Evolutionary conservation across 2,113 vertebrate genomes (phyloP).

Genomic region (Poeciliopsis prolifica): DNA sequence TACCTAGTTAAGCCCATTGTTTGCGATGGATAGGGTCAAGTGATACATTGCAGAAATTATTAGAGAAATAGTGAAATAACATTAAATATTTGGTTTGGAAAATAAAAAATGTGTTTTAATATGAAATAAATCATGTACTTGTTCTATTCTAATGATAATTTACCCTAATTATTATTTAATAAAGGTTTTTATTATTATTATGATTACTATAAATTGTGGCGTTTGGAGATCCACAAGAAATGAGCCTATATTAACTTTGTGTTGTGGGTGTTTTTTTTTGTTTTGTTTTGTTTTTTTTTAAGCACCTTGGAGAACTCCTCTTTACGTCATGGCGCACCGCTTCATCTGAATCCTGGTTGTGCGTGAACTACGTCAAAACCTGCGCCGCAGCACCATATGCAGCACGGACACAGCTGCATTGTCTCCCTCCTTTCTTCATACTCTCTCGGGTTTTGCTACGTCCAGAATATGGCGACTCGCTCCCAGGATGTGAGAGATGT

Average conservation of each 20-base stretch:
- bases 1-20: background rate
- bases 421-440: slow-evolving; percentile 31
- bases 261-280: no score
- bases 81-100: background rate
- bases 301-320: slow-evolving; percentile 82
- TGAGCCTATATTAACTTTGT: no score
- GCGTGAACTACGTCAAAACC: slow-evolving; percentile 66
- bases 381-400: slow-evolving; percentile 17
- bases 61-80: background rate
- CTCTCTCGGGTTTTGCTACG: background rate
- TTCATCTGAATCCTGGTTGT: slow-evolving; percentile 42
- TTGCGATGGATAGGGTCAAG: background rate
- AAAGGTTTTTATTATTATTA: background rate
- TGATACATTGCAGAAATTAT: background rate
- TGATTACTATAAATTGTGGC: background rate
- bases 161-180: background rate
- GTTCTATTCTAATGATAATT: background rate
- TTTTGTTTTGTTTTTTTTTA: slow-evolving; percentile 57
- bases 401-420: slow-evolving; percentile 14
- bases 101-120: background rate
- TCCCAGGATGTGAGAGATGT: background rate
- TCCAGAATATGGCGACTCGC: background rate
- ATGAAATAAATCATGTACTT: background rate
- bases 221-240: background rate
- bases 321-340: slow-evolving; percentile 24